phyloP scores from a whole-genome alignment of 2,113 vertebrate species.

The Promerops cafer region DNA sequence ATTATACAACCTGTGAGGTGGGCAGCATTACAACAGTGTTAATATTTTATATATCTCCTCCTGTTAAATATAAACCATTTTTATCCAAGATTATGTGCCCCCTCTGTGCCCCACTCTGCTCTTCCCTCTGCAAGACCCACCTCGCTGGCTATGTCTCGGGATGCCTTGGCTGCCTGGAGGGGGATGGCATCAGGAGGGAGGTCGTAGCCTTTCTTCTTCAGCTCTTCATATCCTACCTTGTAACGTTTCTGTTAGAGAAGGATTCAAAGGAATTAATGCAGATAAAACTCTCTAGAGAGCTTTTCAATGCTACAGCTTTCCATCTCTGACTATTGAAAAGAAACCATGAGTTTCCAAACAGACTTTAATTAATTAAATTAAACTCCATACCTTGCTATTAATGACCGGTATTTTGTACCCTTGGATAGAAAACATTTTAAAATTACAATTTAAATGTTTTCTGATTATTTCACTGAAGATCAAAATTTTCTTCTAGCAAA shows the following conservation, averaged over 20 bases:
- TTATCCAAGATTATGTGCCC: not conserved
- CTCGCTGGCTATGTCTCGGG: conserved; percentile 88
- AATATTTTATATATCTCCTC: not conserved
- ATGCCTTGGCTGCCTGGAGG: conserved; percentile 79
- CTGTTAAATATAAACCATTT: not conserved
- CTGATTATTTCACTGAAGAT: not conserved
- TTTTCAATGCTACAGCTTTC: not conserved
- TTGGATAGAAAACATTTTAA: not conserved
- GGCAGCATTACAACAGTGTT: not conserved
- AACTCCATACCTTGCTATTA: not conserved
- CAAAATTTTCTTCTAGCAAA: not conserved
- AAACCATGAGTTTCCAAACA: not conserved
- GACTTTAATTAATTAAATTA: not conserved
- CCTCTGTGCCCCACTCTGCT: not conserved
- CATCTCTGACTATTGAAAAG: not conserved
- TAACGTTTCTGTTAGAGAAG: conserved; percentile 79
- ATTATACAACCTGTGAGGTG: fast-evolving
- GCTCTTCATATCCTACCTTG: conserved; percentile 78
- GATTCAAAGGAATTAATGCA: not conserved
- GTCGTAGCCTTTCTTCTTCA: conserved; percentile 89
- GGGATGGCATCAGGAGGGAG: conserved; percentile 85
- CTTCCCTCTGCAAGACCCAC: conserved; percentile 50
- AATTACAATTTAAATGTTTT: not conserved
- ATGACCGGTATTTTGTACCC: not conserved
- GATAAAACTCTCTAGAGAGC: too few species aligned